Percentiles rank a stretch among this genome's conserved stretches.
Evolutionary conservation across 2,797 vertebrate genomes (phyloP).

Genomic region (Coracias cyanogaster): DNA sequence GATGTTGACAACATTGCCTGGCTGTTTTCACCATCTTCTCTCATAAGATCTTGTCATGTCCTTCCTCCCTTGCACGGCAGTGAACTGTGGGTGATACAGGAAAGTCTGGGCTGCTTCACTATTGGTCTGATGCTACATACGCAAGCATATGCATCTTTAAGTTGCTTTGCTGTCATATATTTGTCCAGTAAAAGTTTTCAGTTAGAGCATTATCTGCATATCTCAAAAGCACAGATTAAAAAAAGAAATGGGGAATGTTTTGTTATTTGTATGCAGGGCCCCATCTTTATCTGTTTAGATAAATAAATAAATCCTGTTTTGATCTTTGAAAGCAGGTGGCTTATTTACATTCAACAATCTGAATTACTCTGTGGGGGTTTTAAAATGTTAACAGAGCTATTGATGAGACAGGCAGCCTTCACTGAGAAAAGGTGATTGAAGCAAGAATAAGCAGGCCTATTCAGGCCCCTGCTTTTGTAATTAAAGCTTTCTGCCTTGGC

Average conservation of each 20-base stretch:
- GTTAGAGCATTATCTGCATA: neutral
- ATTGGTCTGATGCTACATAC: neutral
- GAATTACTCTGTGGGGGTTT: neutral
- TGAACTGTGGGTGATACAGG: neutral
- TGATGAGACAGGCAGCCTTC: constrained; percentile 29
- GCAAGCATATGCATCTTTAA: neutral
- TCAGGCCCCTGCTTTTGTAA: neutral
- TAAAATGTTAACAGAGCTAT: constrained; percentile 38
- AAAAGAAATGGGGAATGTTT: neutral
- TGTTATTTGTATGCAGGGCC: neutral
- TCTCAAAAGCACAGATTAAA: neutral
- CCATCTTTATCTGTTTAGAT: neutral
- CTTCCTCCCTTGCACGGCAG: neutral
- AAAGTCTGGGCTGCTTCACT: neutral
- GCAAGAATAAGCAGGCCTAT: neutral
- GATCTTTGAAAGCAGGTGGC: neutral
- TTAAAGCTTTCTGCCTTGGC: constrained; percentile 21
- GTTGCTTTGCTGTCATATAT: neutral
- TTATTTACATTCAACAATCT: constrained; percentile 32
- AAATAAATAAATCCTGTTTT: neutral
- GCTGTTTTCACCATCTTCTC: neutral
- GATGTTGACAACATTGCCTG: neutral
- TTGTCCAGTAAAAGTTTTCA: neutral
- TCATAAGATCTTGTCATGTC: neutral
- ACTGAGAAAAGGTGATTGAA: constrained; percentile 6